Percentiles rank a stretch among this genome's conserved stretches.
phyloP scores from a whole-genome alignment of 35 echinoderm and acorn worm species.

The Apostichopus californicus region DNA sequence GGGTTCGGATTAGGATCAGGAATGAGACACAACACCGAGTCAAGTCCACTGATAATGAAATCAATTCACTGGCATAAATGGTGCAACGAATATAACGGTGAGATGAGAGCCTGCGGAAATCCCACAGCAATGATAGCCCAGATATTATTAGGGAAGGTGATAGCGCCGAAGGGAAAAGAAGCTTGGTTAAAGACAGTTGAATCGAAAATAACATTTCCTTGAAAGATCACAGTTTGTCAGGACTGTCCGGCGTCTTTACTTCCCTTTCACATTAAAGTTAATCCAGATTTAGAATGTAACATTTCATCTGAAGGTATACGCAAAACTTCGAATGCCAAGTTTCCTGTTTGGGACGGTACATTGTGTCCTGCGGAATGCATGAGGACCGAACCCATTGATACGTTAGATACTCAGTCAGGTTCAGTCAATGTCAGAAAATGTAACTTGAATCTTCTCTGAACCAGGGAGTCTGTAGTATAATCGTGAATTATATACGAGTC shows the following conservation, averaged over 20 bases:
- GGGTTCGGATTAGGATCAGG: neutral
- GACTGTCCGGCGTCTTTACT: conserved; percentile 13
- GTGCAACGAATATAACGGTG: neutral
- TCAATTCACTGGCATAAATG: neutral
- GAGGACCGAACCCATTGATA: conserved; percentile 1
- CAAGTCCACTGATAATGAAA: neutral
- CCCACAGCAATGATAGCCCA: conserved; percentile 31
- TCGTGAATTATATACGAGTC: no score
- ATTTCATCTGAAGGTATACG: neutral
- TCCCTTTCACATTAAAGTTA: conserved; percentile 8
- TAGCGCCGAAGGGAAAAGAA: conserved; percentile 7
- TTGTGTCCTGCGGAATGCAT: conserved; percentile 17
- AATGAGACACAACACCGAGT: neutral
- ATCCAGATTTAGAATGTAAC: conserved; percentile 4
- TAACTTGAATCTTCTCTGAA: no score
- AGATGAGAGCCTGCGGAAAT: neutral
- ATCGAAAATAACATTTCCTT: neutral
- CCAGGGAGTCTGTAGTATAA: no score
- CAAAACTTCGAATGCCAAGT: neutral
- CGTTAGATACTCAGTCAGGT: neutral
- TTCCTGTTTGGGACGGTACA: conserved; percentile 18
- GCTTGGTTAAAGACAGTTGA: conserved; percentile 14
- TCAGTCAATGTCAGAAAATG: neutral
- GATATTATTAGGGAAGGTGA: neutral
- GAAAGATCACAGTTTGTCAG: conserved; percentile 1